These are phyloP conservation scores for Corythucha ciliata DNA, from an alignment of 2,888 invertebrate species.

Conservation along the genomic window DNA sequence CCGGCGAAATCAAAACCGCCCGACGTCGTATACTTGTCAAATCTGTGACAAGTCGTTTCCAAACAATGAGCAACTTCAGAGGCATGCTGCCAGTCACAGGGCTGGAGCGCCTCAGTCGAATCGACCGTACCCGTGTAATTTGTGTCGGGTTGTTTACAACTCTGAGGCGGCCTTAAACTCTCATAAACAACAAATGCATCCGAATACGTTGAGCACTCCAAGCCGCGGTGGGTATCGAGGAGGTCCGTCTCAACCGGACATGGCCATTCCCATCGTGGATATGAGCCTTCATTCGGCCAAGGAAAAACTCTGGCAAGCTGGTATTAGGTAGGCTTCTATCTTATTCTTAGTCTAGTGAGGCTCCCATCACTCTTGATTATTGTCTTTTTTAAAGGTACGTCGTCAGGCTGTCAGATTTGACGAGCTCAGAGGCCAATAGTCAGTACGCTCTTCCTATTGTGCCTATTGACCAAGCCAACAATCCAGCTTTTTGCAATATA, in stretches of 20 bases:
- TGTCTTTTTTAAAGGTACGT: too few relatives aligned
- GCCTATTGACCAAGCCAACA: slow-evolving; percentile 54
- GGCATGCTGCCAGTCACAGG: too few relatives aligned
- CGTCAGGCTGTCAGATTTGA: slow-evolving; percentile 59
- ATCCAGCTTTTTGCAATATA: slow-evolving; percentile 50
- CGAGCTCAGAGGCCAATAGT: slow-evolving; percentile 45
- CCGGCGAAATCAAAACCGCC: background rate
- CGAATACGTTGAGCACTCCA: background rate
- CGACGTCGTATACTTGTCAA: background rate
- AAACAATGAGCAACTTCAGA: too few relatives aligned
- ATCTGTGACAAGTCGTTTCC: background rate
- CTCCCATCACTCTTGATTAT: too few relatives aligned
- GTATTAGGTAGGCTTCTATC: too few relatives aligned
- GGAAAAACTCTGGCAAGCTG: slow-evolving; percentile 37
- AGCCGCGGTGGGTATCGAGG: too few relatives aligned
- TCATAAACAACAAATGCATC: background rate
- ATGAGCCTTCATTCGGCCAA: slow-evolving; percentile 45
- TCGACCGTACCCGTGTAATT: background rate
- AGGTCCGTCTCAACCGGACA: slow-evolving; percentile 47
- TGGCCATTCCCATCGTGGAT: slow-evolving; percentile 65
- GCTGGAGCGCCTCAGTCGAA: too few relatives aligned
- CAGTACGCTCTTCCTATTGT: slow-evolving; percentile 63
- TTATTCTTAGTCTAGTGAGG: too few relatives aligned
- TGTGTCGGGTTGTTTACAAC: background rate
- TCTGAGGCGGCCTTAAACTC: background rate